Evolutionary conservation across 2,113 vertebrate species (phyloP).

Genomic region (Petroica traversi): DNA sequence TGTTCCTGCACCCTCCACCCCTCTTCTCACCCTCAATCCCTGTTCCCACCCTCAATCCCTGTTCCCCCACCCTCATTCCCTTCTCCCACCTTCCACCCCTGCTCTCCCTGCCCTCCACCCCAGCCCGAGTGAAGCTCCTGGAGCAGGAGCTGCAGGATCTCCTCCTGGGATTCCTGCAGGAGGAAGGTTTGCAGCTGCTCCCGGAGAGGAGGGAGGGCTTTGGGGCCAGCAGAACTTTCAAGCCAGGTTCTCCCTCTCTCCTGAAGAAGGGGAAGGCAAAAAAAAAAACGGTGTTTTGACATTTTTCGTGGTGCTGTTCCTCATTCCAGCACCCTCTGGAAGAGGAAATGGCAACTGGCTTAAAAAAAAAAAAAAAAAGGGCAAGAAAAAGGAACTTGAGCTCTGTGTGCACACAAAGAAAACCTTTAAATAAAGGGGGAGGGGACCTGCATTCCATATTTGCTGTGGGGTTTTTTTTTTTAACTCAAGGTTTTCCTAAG

Average conservation of each 20-base stretch:
- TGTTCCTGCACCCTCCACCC: too few species aligned
- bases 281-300: background rate
- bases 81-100: background rate
- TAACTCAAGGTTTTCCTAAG: background rate
- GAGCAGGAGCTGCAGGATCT: background rate
- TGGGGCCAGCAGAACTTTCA: background rate
- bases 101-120: background rate
- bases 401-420: background rate
- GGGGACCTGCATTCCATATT: background rate
- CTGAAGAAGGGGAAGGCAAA: background rate
- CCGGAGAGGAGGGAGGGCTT: background rate
- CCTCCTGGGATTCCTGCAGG: accelerated
- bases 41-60: background rate
- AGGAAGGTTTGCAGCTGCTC: background rate
- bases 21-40: background rate
- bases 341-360: conserved; percentile 32
- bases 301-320: background rate
- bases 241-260: background rate
- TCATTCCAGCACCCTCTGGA: background rate
- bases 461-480: background rate
- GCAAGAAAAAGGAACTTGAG: conserved; percentile 12
- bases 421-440: background rate
- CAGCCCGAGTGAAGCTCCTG: background rate
- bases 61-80: too few species aligned
- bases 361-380: background rate